Evolutionary conservation across 2,113 vertebrate species (phyloP).

Genomic region (Gymnocephalus cernua): DNA sequence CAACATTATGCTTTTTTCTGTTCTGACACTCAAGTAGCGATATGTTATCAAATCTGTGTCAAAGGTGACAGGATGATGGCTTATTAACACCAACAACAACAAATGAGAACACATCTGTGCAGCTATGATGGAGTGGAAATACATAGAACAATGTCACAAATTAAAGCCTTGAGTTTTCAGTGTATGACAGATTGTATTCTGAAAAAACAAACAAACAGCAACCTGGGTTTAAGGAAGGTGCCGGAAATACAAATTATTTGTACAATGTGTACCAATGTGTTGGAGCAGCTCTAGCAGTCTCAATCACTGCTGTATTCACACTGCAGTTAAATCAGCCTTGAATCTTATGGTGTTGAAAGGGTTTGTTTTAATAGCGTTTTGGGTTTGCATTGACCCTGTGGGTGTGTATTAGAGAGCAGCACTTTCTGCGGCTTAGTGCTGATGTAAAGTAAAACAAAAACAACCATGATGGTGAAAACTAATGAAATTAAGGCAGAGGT

Average conservation of each 20-base stretch:
- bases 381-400: constrained; percentile 53
- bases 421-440: constrained; percentile 30
- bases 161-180: not conserved
- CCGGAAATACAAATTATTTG: constrained; percentile 2
- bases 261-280: not conserved
- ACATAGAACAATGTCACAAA: not conserved
- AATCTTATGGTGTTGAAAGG: constrained; percentile 48
- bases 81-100: not conserved
- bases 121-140: not conserved
- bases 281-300: constrained; percentile 15
- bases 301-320: constrained; percentile 16
- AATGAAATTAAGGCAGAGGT: constrained; percentile 46
- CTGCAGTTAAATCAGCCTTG: constrained; percentile 63
- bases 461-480: constrained; percentile 33
- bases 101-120: not conserved
- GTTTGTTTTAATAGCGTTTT: constrained; percentile 66
- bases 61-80: not conserved
- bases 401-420: constrained; percentile 37
- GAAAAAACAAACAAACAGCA: not conserved
- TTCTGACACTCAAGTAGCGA: not conserved
- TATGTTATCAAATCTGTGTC: not conserved
- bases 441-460: constrained; percentile 44
- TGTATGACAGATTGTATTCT: not conserved
- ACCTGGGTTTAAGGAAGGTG: not conserved
- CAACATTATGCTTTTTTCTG: not conserved